Base-by-base conservation (phyloP, 2,797 vertebrate genomes). In the Tokudaia tokunoshimensis region DNA sequence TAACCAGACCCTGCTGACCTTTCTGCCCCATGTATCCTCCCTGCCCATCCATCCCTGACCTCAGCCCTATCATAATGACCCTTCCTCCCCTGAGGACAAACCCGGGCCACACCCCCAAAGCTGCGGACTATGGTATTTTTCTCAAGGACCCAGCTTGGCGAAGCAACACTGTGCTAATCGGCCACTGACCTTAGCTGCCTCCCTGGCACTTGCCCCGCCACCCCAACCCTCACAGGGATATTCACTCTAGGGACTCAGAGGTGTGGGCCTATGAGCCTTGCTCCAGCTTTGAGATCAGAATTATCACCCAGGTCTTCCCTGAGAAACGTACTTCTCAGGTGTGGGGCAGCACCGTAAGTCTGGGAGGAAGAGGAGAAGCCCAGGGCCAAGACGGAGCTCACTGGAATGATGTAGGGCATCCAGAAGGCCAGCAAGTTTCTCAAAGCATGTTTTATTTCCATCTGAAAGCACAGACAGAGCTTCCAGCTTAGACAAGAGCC, bases 281-380 rank as follows among this genome's bases (percentile, higher is more conserved):
- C 86, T 92, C 87, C 65, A 95, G 97, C 92, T 92, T 80, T 34
- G 29, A 89, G 65, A 61, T 41, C 52, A 26, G 63, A 85, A 65
- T 70, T 50, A 22, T 52, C 6, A 0, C 85, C 74, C 67, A 52
- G 70, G 34, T 74, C 79, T 92, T 85, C 31, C 50, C 90, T 75
- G 65, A 93, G 92, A 89, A n/a, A 19, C 34, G 37, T 50, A 12
- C 70, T 86, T 76, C 37, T 50, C 87, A 34, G 24, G 82, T 92
- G 80, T 90, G 80, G 83, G 88, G 63, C 37, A 52, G 26, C 63
- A 12, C 41, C 26, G 12, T 75, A 37, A 82, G 57, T 83, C 86
- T 82, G 88, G 91, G 83, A 91, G 50, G 88, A 67, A 70, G 91
- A 80, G 63, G 89, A 76, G 59, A 93, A 75, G 41, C 31, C 74